Evolutionary conservation across 2,113 vertebrate genomes (phyloP), one percentile per base, ranked within the genome.

Genomic region (Anolis sagrei): DNA sequence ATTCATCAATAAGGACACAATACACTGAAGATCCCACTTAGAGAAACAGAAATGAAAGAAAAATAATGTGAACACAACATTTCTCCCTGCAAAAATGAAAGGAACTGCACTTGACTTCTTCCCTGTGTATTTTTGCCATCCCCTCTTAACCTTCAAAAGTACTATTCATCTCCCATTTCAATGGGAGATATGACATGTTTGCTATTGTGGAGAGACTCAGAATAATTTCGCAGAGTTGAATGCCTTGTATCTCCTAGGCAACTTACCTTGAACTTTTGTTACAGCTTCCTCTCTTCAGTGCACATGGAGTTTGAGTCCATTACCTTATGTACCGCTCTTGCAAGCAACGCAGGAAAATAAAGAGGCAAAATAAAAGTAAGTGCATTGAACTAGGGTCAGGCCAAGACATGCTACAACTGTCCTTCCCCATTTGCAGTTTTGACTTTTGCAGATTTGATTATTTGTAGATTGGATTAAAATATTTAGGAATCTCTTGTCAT

Each of bases 211-310:
- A 86, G 69, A 73, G 64, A 36, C 32, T 81, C 70, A 29, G n/a
- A 51, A 66, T 79, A 48, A 51, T 13, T 79, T n/a, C 44, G 10
- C 69, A 7, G 34, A 81, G 32, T 7, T 34, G 61, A 75, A 66
- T 36, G 61, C 69, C 49, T 73, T 64, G n/a, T 27, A 75, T 86
- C 78, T 81, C 84, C 84, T 86, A 81, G 84, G 84, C 78, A 86
- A 86, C 84, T 27, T 61, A 70, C 49, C 66, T 75, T 51, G 44
- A 36, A 44, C 58, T 86, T 86, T 73, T 81, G 79, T 74, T 86
- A 64, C 19, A 29, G 36, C 66, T 78, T 39, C 76, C 14, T 73
- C n/a, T 78, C 18, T 39, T 78, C 36, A 36, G 48, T 51, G 77
- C 27, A 78, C 21, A 75, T 18, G 36, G 39, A 66, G n/a, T 36